phyloP scores from a whole-genome alignment of 2,797 vertebrate genomes.

The Oryzias sinensis region DNA sequence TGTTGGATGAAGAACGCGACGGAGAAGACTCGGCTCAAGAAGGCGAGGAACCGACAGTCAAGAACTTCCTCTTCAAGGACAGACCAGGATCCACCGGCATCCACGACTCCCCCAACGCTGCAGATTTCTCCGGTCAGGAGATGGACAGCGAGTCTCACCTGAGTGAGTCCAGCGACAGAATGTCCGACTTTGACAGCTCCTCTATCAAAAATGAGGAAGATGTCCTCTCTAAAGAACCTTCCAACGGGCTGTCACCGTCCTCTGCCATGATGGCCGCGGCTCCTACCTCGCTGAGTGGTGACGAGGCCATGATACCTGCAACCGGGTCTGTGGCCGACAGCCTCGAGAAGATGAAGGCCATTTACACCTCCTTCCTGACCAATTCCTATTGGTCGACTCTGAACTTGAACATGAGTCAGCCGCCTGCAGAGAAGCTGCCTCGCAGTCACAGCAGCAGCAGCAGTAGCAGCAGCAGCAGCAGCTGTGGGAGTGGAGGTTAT shows the following conservation, averaged over 20 bases:
- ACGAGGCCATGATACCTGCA: conserved; percentile 75
- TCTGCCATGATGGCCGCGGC: conserved; percentile 62
- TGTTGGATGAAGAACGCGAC: conserved; percentile 90
- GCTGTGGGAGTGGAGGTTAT: conserved; percentile 92
- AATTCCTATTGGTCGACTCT: conserved; percentile 98
- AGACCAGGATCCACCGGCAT: conserved; percentile 87
- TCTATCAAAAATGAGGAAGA: conserved; percentile 96
- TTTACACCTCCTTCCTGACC: conserved; percentile 97
- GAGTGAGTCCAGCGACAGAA: conserved; percentile 96
- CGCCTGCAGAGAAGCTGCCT: conserved; percentile 85
- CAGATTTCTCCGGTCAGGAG: conserved; percentile 96
- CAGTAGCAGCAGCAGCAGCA: conserved; percentile 95
- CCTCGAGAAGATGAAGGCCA: conserved; percentile 98
- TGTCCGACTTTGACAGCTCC: conserved; percentile 94
- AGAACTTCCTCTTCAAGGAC: conserved; percentile 86
- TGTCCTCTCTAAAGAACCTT: conserved; percentile 84
- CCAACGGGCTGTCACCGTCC: conserved; percentile 66
- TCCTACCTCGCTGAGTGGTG: conserved; percentile 63
- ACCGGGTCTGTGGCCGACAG: conserved; percentile 87
- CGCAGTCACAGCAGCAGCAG: conserved; percentile 92
- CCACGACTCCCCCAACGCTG: conserved; percentile 88
- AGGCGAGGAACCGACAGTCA: conserved; percentile 89
- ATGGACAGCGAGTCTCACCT: conserved; percentile 98
- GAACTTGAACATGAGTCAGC: conserved; percentile 89
- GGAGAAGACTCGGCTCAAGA: conserved; percentile 84